A percentile compares a stretch with the other conserved stretches of the same genome.
These are phyloP conservation scores for Anhinga anhinga DNA, from an alignment of 2,113 vertebrate genomes.

Conservation along the genomic window DNA sequence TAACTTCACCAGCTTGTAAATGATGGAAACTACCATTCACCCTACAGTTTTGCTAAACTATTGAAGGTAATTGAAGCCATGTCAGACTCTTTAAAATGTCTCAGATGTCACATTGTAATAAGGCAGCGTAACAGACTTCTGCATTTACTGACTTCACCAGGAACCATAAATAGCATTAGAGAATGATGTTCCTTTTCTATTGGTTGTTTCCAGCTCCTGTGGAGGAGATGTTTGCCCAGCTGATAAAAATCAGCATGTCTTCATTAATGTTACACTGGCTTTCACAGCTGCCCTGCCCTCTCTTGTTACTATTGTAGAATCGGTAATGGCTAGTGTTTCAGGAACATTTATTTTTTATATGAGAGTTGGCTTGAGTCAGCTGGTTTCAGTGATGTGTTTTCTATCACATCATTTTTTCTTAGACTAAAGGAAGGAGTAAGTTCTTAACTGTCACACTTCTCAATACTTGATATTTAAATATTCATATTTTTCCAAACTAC, in stretches of 20 bases:
- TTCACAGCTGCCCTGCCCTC: background rate
- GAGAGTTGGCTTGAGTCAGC: background rate
- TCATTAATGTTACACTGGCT: background rate
- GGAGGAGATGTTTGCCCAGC: background rate
- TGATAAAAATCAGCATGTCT: background rate
- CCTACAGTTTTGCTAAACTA: background rate
- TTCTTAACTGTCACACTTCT: background rate
- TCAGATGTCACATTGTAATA: background rate
- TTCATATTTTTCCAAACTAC: background rate
- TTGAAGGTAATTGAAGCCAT: background rate
- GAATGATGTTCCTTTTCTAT: background rate
- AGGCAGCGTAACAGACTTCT: background rate
- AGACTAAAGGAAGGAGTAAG: background rate
- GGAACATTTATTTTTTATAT: background rate
- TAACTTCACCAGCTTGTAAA: slow-evolving; percentile 57
- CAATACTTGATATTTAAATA: background rate
- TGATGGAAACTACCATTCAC: slow-evolving; percentile 5
- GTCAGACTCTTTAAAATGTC: background rate
- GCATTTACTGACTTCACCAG: background rate
- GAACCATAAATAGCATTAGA: background rate
- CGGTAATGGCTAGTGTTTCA: background rate
- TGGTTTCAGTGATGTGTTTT: background rate
- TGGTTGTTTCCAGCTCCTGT: background rate
- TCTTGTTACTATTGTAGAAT: background rate
- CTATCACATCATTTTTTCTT: background rate